These are phyloP conservation scores for Syngnathus acus DNA, from an alignment of 2,797 vertebrate species.

Conservation along the genomic window DNA sequence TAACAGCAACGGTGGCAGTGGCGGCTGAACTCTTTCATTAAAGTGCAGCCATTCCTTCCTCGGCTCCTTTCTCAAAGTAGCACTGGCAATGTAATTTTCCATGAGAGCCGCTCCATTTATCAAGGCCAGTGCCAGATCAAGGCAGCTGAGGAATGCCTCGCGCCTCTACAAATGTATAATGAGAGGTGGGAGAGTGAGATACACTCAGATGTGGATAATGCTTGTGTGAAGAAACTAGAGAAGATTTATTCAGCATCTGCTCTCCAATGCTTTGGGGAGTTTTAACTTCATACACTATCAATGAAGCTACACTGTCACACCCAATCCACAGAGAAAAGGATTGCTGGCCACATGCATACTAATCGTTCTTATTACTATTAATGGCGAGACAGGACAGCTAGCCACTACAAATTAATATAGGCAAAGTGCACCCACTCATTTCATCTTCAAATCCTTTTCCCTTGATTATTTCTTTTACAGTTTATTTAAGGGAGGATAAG, in stretches of 20 bases:
- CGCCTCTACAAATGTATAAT: constrained; percentile 56
- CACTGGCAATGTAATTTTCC: constrained; percentile 65
- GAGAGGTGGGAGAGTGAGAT: constrained; percentile 57
- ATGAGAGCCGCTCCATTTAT: constrained; percentile 64
- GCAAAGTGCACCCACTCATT: not conserved
- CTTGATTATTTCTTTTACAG: not conserved
- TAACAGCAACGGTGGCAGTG: constrained; percentile 32
- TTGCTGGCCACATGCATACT: constrained; percentile 24
- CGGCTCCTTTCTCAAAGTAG: constrained; percentile 44
- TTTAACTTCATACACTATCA: constrained; percentile 47
- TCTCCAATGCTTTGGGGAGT: constrained; percentile 49
- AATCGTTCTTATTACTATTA: constrained; percentile 27
- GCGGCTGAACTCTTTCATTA: constrained; percentile 49
- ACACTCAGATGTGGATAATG: constrained; percentile 49
- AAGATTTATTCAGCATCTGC: constrained; percentile 60
- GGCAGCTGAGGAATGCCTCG: constrained; percentile 58
- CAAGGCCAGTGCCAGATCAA: constrained; percentile 55
- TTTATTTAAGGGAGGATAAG: not conserved
- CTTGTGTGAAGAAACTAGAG: constrained; percentile 45
- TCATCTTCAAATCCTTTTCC: not conserved
- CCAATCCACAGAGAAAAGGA: constrained; percentile 30
- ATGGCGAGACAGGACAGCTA: constrained; percentile 7
- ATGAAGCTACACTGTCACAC: constrained; percentile 38
- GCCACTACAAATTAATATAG: constrained; percentile 18
- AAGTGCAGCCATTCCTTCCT: constrained; percentile 37